phyloP scores from a whole-genome alignment of 2,888 invertebrate genomes.

The Trichopria drosophilae region DNA sequence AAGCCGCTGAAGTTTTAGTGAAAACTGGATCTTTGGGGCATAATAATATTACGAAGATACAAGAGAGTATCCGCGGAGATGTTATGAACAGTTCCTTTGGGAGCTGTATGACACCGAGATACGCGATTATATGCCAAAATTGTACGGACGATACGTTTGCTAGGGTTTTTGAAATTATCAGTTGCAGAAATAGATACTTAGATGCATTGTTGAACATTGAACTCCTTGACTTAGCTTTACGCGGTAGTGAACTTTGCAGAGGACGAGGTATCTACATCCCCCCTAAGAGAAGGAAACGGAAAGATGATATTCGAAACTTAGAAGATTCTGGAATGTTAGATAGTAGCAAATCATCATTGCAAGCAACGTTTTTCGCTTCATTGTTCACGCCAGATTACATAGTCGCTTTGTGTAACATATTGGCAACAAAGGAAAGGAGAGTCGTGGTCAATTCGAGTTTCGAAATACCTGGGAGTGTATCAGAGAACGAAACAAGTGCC shows the following conservation, averaged over 20 bases:
- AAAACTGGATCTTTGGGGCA: constrained; percentile 66
- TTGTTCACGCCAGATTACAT: constrained; percentile 70
- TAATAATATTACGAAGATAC: constrained; percentile 63
- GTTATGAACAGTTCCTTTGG: constrained; percentile 39
- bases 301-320: too few species aligned
- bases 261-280: too few species aligned
- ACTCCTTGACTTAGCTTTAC: too few species aligned
- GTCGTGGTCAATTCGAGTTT: constrained; percentile 69
- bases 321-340: too few species aligned
- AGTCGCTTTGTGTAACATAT: constrained; percentile 76
- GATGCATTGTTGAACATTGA: constrained; percentile 65
- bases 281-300: too few species aligned
- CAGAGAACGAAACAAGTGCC: too few species aligned
- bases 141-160: constrained; percentile 74
- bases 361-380: constrained; percentile 64
- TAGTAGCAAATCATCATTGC: too few species aligned
- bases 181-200: constrained; percentile 69
- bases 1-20: constrained; percentile 83
- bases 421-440: constrained; percentile 70
- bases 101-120: constrained; percentile 71
- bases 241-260: too few species aligned
- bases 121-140: constrained; percentile 71
- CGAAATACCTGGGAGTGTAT: too few species aligned
- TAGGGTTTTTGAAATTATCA: constrained; percentile 73
- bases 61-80: constrained; percentile 43